Conservation (phyloP, 2,113 vertebrate genomes). For the Naja naja region DNA sequence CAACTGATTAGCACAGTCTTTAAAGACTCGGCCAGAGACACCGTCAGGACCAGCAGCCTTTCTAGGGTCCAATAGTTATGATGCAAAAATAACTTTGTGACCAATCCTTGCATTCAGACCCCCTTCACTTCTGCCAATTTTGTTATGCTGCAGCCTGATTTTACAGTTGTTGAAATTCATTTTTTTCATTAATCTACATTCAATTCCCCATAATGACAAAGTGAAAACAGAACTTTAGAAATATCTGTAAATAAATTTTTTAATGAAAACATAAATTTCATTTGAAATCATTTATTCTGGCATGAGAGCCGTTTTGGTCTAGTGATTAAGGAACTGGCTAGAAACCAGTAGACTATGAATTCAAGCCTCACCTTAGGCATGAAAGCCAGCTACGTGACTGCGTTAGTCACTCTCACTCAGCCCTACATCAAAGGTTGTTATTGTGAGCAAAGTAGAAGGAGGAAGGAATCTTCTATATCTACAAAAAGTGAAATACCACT, state of each 20-base stretch:
- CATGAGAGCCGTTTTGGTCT: background rate
- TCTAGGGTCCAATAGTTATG: background rate
- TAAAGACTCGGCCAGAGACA: no score
- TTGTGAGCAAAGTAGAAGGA: background rate
- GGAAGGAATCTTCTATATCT: background rate
- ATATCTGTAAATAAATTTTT: background rate
- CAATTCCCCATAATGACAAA: background rate
- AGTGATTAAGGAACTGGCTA: background rate
- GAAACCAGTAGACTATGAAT: background rate
- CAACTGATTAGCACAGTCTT: no score
- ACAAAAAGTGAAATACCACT: no score
- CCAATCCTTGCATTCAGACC: background rate
- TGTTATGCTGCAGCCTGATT: background rate
- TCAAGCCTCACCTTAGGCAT: background rate
- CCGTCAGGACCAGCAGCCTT: no score
- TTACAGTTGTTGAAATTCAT: background rate
- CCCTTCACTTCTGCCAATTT: background rate
- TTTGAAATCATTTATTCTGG: rapidly evolving
- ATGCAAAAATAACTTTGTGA: background rate
- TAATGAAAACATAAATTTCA: background rate
- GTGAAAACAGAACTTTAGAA: background rate
- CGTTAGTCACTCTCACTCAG: background rate
- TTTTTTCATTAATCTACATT: background rate
- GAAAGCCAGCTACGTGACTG: background rate
- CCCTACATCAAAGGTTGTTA: background rate